phyloP scores from a whole-genome alignment of 1,140 invertebrate genomes.

The Drosophila albomicans region DNA sequence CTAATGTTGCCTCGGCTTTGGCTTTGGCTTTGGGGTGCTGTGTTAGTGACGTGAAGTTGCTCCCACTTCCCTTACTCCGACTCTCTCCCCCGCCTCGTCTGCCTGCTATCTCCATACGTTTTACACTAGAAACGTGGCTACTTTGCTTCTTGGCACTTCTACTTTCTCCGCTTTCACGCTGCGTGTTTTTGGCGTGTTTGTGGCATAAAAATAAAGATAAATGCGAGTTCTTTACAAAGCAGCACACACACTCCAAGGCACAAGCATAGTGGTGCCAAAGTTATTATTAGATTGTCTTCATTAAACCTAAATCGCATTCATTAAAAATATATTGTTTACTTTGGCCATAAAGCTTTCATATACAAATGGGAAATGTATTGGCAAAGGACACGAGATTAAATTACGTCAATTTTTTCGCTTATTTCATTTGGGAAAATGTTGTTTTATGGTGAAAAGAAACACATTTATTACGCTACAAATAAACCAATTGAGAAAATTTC shows the following conservation, averaged over 20 bases:
- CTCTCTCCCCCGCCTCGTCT: background rate
- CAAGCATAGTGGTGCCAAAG: constrained; percentile 22
- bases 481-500: too few species aligned
- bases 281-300: constrained; percentile 6
- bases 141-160: constrained; percentile 7
- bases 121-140: constrained; percentile 62
- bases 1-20: constrained; percentile 34
- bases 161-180: constrained; percentile 18
- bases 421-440: too few species aligned
- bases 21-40: constrained; percentile 9
- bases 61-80: background rate
- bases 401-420: too few species aligned
- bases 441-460: too few species aligned
- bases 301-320: constrained; percentile 1
- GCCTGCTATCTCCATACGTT: constrained; percentile 39
- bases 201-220: constrained; percentile 84
- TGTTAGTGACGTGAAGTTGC: constrained; percentile 22
- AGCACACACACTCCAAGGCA: constrained; percentile 50
- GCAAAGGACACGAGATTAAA: too few species aligned
- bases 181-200: constrained; percentile 71
- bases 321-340: background rate
- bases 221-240: constrained; percentile 80
- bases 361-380: too few species aligned
- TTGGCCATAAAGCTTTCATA: background rate
- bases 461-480: too few species aligned